Percentiles rank a stretch among this genome's conserved stretches.
Evolutionary conservation across 2,888 invertebrate genomes (phyloP).

Genomic region (Aelia acuminata): DNA sequence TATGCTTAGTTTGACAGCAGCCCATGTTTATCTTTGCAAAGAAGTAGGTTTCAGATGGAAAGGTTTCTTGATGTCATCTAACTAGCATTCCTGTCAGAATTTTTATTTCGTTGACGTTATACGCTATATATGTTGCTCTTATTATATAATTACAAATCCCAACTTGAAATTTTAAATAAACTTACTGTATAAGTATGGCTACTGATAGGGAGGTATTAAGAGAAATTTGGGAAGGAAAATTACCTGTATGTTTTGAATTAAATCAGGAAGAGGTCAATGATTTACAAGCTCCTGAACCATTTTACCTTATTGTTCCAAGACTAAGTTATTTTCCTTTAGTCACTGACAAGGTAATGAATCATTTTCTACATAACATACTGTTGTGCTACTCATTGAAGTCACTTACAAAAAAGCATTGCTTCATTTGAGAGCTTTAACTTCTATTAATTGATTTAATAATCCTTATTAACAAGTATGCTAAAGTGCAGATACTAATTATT

Average conservation of each 20-base stretch:
- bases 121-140: background rate
- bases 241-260: conserved; percentile 93
- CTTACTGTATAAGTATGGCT: conserved; percentile 77
- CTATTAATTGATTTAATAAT: background rate
- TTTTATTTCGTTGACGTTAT: background rate
- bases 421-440: background rate
- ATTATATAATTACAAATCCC: background rate
- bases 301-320: conserved; percentile 93
- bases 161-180: background rate
- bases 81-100: background rate
- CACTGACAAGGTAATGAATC: conserved; percentile 84
- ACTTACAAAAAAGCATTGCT: background rate
- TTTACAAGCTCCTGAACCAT: conserved; percentile 91
- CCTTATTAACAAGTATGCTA: background rate
- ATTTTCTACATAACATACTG: conserved; percentile 65
- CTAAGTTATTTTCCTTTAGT: conserved; percentile 95
- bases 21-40: background rate
- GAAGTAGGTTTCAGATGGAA: conserved; percentile 4
- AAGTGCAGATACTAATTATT: background rate
- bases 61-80: background rate
- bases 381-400: background rate
- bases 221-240: conserved; percentile 83
- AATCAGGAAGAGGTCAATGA: conserved; percentile 90
- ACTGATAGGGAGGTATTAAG: conserved; percentile 95
- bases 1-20: too few relatives aligned